These are phyloP conservation scores for Eulemur coronatus DNA, from an alignment of 2,797 vertebrate species.

Conservation along the genomic window DNA sequence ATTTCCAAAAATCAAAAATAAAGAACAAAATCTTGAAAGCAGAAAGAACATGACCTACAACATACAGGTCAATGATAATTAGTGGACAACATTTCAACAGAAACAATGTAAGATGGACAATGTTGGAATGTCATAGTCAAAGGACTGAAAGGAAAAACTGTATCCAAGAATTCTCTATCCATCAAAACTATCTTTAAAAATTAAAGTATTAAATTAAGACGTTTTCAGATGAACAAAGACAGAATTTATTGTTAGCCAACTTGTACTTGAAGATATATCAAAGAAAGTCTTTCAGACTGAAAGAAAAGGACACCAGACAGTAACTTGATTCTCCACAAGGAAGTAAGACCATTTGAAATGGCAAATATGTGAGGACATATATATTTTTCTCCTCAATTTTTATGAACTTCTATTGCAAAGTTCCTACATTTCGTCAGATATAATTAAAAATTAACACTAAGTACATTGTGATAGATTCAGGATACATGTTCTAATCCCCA, in stretches of 20 bases:
- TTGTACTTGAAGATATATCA: background rate
- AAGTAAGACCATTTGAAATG: background rate
- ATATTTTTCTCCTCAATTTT: background rate
- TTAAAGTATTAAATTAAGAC: background rate
- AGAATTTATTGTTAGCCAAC: background rate
- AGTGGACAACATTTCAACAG: background rate
- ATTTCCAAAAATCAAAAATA: background rate
- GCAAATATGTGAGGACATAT: background rate
- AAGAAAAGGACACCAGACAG: background rate
- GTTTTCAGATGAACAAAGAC: background rate
- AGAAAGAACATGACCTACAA: background rate
- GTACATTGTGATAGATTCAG: slow-evolving; percentile 6
- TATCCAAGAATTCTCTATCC: background rate
- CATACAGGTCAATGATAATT: background rate
- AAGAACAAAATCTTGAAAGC: background rate
- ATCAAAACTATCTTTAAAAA: background rate
- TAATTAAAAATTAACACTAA: slow-evolving; percentile 6
- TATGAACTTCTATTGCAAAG: background rate
- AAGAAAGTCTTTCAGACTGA: background rate
- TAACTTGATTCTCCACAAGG: background rate
- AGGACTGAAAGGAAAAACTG: background rate
- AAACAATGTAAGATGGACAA: background rate
- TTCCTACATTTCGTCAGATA: background rate
- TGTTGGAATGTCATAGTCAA: background rate
- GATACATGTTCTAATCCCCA: background rate